These are phyloP conservation scores for Meta bourneti DNA, from an alignment of 2,888 invertebrate genomes.

Conservation along the genomic window DNA sequence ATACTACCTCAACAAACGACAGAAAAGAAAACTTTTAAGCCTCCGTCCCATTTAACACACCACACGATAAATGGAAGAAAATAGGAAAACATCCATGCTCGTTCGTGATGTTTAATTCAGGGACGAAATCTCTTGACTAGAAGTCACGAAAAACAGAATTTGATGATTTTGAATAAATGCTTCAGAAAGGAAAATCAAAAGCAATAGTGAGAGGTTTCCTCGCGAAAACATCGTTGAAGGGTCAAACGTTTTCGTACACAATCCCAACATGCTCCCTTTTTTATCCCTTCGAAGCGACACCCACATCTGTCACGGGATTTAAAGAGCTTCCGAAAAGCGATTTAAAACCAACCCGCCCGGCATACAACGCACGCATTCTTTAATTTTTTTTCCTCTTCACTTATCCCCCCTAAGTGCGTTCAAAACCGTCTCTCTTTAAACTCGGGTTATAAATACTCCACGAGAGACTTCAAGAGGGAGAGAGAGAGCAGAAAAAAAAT, in stretches of 20 bases:
- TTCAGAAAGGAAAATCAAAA: no score
- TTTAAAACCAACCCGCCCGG: constrained; percentile 9
- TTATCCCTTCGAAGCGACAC: background rate
- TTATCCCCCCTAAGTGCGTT: constrained; percentile 24
- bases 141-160: no score
- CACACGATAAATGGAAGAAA: no score
- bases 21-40: no score
- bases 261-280: background rate
- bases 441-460: constrained; percentile 42
- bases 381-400: constrained; percentile 11
- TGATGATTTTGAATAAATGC: no score
- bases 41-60: no score
- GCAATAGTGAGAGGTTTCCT: no score
- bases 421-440: constrained; percentile 12
- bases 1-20: no score
- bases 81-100: no score
- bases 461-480: background rate
- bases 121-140: no score
- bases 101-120: no score
- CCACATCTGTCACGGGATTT: constrained; percentile 41
- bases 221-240: background rate
- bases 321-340: constrained; percentile 52
- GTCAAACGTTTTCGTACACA: background rate
- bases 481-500: background rate
- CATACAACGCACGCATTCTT: background rate